Conservation (phyloP, 2,797 vertebrate genomes). For the Poeciliopsis turneri region DNA sequence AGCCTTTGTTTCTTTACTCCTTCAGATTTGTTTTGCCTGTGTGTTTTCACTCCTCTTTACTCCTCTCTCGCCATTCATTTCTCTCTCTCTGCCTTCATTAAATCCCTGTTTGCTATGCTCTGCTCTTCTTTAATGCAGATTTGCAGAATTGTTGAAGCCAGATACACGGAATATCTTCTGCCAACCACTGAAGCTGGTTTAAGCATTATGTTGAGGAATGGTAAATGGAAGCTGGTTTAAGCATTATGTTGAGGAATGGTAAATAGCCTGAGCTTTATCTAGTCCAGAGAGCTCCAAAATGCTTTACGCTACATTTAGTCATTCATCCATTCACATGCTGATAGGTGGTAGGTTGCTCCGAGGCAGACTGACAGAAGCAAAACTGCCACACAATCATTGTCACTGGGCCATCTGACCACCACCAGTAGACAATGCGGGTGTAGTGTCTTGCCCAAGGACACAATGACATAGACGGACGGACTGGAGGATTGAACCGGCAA, state of each 20-base stretch:
- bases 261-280: neutral
- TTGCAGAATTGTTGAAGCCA: neutral
- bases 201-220: neutral
- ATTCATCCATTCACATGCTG: neutral
- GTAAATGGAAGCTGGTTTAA: neutral
- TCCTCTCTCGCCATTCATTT: too few relatives aligned
- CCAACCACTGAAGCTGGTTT: neutral
- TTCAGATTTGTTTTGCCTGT: too few relatives aligned
- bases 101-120: neutral
- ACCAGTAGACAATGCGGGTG: too few relatives aligned
- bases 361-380: too few relatives aligned
- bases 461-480: neutral
- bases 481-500: neutral
- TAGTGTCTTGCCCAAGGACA: too few relatives aligned
- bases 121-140: neutral
- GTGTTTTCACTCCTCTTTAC: too few relatives aligned
- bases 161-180: neutral
- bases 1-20: too few relatives aligned
- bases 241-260: neutral
- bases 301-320: neutral
- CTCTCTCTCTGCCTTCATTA: neutral
- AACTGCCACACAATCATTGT: too few relatives aligned
- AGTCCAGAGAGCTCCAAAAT: neutral
- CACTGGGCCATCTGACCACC: too few relatives aligned
- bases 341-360: too few relatives aligned